Percentiles rank a stretch among this genome's conserved stretches.
Evolutionary conservation across 2,113 vertebrate species (phyloP).

Genomic region (Erythrolamprus reginae): DNA sequence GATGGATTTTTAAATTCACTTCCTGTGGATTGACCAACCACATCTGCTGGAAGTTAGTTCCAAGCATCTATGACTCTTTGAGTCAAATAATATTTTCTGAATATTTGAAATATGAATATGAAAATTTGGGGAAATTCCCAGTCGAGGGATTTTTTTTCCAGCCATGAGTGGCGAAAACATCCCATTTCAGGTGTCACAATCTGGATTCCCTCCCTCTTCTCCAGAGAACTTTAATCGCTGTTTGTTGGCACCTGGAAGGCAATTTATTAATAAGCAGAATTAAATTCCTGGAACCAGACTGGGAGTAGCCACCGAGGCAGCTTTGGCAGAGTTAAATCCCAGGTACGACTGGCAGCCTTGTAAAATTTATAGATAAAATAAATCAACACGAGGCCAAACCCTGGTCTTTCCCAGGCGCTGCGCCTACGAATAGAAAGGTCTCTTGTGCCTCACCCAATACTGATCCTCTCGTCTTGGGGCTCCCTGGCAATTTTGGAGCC

Average conservation of each 20-base stretch:
- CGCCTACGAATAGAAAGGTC: background rate
- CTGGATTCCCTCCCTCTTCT: background rate
- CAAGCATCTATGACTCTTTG: no score
- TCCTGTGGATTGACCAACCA: no score
- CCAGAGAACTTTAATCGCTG: background rate
- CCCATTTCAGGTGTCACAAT: background rate
- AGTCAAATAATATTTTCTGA: no score
- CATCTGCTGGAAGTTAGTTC: no score
- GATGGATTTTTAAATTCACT: no score
- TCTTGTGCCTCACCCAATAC: background rate
- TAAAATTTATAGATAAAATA: no score
- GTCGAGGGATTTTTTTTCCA: background rate
- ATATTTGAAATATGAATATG: no score
- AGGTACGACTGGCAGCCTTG: no score
- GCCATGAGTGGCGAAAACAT: background rate
- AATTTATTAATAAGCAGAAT: background rate
- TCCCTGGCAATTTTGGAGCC: constrained; percentile 15
- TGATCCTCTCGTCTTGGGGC: background rate
- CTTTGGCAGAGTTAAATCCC: background rate
- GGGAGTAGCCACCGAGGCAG: background rate
- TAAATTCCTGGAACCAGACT: background rate
- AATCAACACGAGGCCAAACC: background rate
- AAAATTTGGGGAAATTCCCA: no score
- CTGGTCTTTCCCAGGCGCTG: rapidly evolving
- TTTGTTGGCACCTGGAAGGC: background rate